Evolutionary conservation across 2,888 invertebrate genomes (phyloP), one percentile per base, ranked within the genome.

Genomic region (Proisotoma minuta): DNA sequence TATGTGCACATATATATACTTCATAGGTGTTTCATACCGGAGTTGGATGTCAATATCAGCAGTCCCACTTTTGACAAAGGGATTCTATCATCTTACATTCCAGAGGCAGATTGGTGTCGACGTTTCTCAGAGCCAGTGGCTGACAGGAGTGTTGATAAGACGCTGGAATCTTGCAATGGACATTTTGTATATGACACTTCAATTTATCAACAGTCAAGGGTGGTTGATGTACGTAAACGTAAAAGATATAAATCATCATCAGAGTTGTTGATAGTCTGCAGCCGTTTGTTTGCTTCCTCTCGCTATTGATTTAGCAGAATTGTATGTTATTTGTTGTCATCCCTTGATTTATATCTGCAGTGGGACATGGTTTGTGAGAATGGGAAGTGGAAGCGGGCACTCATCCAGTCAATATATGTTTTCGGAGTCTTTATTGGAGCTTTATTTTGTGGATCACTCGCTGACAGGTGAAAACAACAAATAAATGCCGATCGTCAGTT

Each of bases 341-440:
- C n/a, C n/a, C n/a, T 24, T 53, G 47, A 50, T 59, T 59, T 47
- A 57, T 54, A 56, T 76, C 51, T 80, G 80, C 23, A 91, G 77
- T 91, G 90, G 90, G 79, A 86, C 75, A 84, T 91, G 61, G 88
- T 91, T 1, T 91, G 91, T 75, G 84, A 86, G 69, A 80, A 82
- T 63, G n/a, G n/a, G n/a, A 81, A 89, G 69, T 91, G 91, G 91
- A 86, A 86, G 84, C 88, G 88, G 1, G 87, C 91, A 1, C 77
- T 89, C 24, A 87, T 88, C 0, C 91, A 91, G 76, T 80, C 64
- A 1, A 51, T 61, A 43, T 64, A 64, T 23, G 64, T 64, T 52
- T 81, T 90, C 75, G 91, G 91, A 10, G 89, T 89, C 3, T 86
- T 91, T 70, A 80, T 84, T 0, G 91, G 91, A 0, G 89, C 90